A percentile compares a stretch with the other conserved stretches of the same genome.
These are phyloP conservation scores for Dipus sagitta DNA, from an alignment of 2,797 vertebrate genomes.

Conservation along the genomic window DNA sequence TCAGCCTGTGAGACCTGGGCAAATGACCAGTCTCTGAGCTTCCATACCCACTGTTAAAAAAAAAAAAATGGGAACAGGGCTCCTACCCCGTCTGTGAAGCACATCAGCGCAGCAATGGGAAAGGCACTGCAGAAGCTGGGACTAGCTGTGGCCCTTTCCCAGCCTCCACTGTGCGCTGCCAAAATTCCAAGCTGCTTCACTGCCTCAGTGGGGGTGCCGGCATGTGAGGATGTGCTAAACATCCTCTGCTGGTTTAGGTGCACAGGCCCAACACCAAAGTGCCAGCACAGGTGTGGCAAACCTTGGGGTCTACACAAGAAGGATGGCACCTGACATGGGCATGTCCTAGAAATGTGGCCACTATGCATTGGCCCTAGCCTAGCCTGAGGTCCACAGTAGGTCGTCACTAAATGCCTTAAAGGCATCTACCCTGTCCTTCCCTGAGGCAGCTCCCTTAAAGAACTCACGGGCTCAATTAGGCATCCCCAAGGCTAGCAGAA, in stretches of 20 bases:
- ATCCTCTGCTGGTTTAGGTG: not conserved
- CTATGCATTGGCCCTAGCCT: not conserved
- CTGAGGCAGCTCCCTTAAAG: not conserved
- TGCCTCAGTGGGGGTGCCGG: no score
- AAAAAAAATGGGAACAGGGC: no score
- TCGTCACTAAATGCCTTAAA: not conserved
- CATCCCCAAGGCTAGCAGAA: not conserved
- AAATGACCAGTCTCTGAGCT: not conserved
- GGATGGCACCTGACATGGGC: rapidly evolving
- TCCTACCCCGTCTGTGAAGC: not conserved
- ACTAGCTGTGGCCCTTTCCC: not conserved
- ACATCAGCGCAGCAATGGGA: rapidly evolving
- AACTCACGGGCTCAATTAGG: not conserved
- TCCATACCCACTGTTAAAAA: not conserved
- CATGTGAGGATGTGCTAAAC: rapidly evolving
- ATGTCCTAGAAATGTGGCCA: no score
- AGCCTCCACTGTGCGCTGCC: not conserved
- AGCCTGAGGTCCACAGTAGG: not conserved
- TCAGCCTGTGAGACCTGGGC: not conserved
- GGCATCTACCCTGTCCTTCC: rapidly evolving
- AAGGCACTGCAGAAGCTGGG: not conserved
- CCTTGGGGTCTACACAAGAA: not conserved
- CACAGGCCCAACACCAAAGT: not conserved
- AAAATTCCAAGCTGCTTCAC: not conserved
- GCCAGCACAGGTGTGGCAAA: not conserved